Percentiles rank a stretch among this genome's conserved stretches.
Evolutionary conservation across 2,797 vertebrate species (phyloP).

Genomic region (Enteromius argenteus): DNA sequence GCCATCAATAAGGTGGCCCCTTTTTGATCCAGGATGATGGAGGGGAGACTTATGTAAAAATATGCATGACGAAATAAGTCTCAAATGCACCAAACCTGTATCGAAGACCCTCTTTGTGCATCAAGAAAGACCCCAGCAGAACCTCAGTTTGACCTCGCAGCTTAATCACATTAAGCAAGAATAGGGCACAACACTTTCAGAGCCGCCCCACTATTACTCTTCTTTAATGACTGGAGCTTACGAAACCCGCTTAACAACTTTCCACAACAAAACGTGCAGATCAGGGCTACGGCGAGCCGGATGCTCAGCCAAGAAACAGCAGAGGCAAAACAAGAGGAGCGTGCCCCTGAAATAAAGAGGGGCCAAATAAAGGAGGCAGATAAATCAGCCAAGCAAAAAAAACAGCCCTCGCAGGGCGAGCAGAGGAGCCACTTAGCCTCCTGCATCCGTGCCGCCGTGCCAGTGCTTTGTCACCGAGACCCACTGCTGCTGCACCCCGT

Average conservation of each 20-base stretch:
- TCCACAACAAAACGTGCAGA: slow-evolving; percentile 39
- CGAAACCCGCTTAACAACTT: slow-evolving; percentile 42
- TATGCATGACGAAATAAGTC: not conserved
- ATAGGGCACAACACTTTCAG: not conserved
- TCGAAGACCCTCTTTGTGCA: not conserved
- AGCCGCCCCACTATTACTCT: not conserved
- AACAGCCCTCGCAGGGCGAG: slow-evolving; percentile 72
- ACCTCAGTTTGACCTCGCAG: slow-evolving; percentile 27
- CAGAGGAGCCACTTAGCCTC: slow-evolving; percentile 84
- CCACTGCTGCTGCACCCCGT: slow-evolving; percentile 83
- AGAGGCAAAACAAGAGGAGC: slow-evolving; percentile 55
- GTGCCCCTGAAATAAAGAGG: slow-evolving; percentile 63
- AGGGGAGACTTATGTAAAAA: not conserved
- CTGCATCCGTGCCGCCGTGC: slow-evolving; percentile 80
- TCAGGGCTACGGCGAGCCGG: slow-evolving; percentile 6
- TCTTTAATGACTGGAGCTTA: not conserved
- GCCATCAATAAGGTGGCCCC: slow-evolving; percentile 56
- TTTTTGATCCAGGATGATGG: slow-evolving; percentile 9
- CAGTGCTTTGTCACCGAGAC: slow-evolving; percentile 84
- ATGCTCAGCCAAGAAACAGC: slow-evolving; percentile 66
- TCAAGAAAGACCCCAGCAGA: not conserved
- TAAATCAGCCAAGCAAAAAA: slow-evolving; percentile 73
- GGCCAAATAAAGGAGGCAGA: slow-evolving; percentile 66
- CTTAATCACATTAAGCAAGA: slow-evolving; percentile 8
- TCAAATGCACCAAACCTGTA: not conserved